Base-by-base conservation (phyloP, 2,113 vertebrate species). In the Cinclus cinclus region DNA sequence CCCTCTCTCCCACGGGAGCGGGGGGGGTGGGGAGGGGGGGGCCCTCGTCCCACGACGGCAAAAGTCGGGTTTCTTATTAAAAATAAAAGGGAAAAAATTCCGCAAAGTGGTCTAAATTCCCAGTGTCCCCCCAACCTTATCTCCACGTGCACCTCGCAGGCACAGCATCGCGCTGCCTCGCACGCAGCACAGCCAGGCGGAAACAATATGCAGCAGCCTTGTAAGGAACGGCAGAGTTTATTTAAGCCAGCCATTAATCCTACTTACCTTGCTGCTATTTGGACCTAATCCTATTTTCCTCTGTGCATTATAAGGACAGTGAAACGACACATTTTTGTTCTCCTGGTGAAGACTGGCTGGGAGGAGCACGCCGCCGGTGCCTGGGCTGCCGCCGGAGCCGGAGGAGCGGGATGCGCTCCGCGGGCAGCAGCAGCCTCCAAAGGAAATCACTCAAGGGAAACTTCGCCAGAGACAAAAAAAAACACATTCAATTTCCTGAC, bases 371-470 rank as follows among this genome's bases (percentile, higher is more conserved):
- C 69, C 11, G 41, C 78, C 37, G 70, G 64, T 21, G 81, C 83
- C 78, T 13, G 87, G 37, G 76, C 75, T 90, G 89, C 79, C 3
- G 20, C 89, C 2, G 65, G 49, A 82, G 92, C 91, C 24, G 21
- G 68, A 92, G 87, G 84, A 94, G 78, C 15, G 27, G 92, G 90
- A 77, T 65, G 67, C 22, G 28, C 87, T 95, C 92, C 4, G 8
- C 12, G 50, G 87, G 73, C 90, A 76, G 65, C 17, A 11, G 97
- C 97, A 97, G 97, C 96, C 96, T 98, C 98, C 98, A 97, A 98
- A 98, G 95, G 97, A 96, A 98, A 97, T 96, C 98, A 97, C 98
- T 98, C 97, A 98, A 97, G 98, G 98, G 98, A 98, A 98, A 98
- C 98, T 98, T 97, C 33, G 5, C 92, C 41, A 53, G 94, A 97